Percentiles rank a stretch among this genome's conserved stretches.
Evolutionary conservation across 2,113 vertebrate species (phyloP).

Genomic region (Antennarius striatus): DNA sequence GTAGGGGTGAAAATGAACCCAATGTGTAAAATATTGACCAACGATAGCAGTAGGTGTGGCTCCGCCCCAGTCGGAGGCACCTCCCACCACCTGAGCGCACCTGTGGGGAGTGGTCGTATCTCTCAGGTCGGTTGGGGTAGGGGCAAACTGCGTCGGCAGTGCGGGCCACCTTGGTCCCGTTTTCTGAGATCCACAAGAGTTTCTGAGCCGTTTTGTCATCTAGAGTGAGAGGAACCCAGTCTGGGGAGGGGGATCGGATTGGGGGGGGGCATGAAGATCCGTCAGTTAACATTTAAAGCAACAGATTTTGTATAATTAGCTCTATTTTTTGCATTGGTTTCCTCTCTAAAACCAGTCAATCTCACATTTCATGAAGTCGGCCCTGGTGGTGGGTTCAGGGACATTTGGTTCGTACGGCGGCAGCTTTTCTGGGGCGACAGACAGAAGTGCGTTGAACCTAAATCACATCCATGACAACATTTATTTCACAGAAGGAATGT

Average conservation of each 20-base stretch:
- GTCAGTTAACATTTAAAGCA: too few species aligned
- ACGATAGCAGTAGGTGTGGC: too few species aligned
- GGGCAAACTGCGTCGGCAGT: slow-evolving; percentile 75
- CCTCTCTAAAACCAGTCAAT: background rate
- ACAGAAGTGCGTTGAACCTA: slow-evolving; percentile 1
- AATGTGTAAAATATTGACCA: too few species aligned
- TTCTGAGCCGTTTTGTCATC: slow-evolving; percentile 81
- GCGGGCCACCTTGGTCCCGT: slow-evolving; percentile 69
- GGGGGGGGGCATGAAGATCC: too few species aligned
- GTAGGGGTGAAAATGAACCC: too few species aligned
- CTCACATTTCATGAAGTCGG: slow-evolving; percentile 77
- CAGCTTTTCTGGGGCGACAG: slow-evolving; percentile 53
- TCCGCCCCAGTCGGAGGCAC: too few species aligned
- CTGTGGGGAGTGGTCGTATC: slow-evolving; percentile 80
- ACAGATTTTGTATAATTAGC: too few species aligned
- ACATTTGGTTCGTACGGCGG: slow-evolving; percentile 75
- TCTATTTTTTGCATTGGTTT: too few species aligned
- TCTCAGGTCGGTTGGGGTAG: slow-evolving; percentile 77
- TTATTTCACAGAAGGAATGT: too few species aligned
- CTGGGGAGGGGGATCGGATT: slow-evolving; percentile 42
- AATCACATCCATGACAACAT: background rate
- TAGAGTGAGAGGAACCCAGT: slow-evolving; percentile 72
- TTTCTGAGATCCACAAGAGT: slow-evolving; percentile 79
- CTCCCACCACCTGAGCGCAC: slow-evolving; percentile 32
- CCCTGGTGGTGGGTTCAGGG: slow-evolving; percentile 76